Evolutionary conservation across 2,113 vertebrate species (phyloP).

Genomic region (Tragelaphus buxtoni): DNA sequence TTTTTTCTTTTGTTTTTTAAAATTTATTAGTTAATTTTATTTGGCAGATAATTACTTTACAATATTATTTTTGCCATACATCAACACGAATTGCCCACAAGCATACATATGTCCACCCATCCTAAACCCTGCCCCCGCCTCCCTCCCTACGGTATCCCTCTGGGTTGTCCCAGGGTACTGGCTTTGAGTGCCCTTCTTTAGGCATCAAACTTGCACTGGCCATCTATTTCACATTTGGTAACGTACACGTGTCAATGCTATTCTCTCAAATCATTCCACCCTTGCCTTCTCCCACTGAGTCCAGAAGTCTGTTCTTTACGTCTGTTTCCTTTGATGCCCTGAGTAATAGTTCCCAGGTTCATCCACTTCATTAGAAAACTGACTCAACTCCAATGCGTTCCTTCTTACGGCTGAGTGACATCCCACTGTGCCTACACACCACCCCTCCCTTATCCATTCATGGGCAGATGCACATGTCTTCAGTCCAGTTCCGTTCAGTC

Average conservation of each 20-base stretch:
- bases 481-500: too few relatives aligned
- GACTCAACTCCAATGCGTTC: neutral
- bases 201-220: neutral
- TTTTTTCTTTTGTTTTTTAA: neutral
- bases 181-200: neutral
- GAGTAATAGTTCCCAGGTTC: neutral
- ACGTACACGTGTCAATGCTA: rapidly evolving
- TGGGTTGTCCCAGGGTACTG: neutral
- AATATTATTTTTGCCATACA: neutral
- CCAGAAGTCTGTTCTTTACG: neutral
- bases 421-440: neutral
- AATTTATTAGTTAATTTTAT: neutral
- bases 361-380: neutral
- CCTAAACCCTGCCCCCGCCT: neutral
- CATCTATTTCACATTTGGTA: rapidly evolving
- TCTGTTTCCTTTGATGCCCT: neutral
- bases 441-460: neutral
- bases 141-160: rapidly evolving
- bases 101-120: rapidly evolving
- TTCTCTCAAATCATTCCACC: neutral
- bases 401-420: neutral
- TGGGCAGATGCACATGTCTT: neutral
- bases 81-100: neutral
- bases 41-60: neutral
- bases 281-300: neutral